Conservation (phyloP, 2,113 vertebrate species). For the Paedocypris sp. region DNA sequence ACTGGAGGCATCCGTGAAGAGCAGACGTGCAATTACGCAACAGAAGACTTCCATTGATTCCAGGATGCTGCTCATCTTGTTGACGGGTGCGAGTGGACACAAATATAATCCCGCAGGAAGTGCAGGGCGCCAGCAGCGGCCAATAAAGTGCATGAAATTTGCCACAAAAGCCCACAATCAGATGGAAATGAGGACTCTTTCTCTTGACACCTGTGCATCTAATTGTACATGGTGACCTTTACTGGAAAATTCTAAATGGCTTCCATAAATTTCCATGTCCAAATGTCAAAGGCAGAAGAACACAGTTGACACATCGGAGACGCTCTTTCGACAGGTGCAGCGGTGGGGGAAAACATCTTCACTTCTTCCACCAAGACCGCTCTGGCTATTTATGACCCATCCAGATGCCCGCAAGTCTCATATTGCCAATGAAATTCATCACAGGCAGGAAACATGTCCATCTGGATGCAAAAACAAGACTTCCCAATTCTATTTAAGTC, state of each 20-base stretch:
- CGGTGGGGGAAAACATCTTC: not conserved
- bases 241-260: slow-evolving; percentile 31
- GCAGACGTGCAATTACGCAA: not conserved
- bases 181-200: slow-evolving; percentile 11
- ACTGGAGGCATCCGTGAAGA: not conserved
- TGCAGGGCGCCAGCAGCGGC: not conserved
- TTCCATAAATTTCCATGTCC: slow-evolving; percentile 42
- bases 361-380: not conserved
- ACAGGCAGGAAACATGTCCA: not conserved
- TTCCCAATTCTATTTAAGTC: too few relatives aligned
- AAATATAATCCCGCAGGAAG: not conserved
- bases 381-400: not conserved
- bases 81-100: not conserved
- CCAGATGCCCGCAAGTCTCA: not conserved
- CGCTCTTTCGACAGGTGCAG: slow-evolving; percentile 7
- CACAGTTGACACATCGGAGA: slow-evolving; percentile 19
- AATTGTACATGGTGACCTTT: slow-evolving; percentile 51
- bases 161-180: slow-evolving; percentile 33
- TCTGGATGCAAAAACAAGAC: too few relatives aligned
- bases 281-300: slow-evolving; percentile 52
- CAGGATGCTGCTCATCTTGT: not conserved
- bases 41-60: not conserved
- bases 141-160: not conserved
- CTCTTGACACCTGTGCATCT: slow-evolving; percentile 25
- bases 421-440: not conserved